Evolutionary conservation across 2,888 invertebrate genomes (phyloP).

Genomic region (Abrostola tripartita): DNA sequence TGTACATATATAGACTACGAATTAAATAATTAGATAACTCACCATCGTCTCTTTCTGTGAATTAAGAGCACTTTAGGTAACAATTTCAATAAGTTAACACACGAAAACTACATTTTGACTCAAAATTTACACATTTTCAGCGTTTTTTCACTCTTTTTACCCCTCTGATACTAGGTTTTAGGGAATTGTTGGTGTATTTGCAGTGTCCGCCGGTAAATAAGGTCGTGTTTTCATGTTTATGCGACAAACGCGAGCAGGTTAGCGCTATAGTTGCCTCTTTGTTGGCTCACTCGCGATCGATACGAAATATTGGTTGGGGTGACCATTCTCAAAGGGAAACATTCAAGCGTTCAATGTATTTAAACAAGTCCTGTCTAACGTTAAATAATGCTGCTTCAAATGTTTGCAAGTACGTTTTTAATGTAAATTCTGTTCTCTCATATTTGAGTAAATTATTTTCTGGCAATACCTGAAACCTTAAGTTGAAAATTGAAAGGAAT

Average conservation of each 20-base stretch:
- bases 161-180: conserved; percentile 33
- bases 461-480: not conserved
- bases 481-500: not conserved
- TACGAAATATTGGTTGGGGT: conserved; percentile 75
- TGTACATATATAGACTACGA: not conserved
- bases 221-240: conserved; percentile 81
- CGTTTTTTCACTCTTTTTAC: conserved; percentile 28
- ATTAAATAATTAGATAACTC: conserved; percentile 46
- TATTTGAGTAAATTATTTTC: not conserved
- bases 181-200: conserved; percentile 57
- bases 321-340: conserved; percentile 63
- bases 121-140: not conserved
- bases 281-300: conserved; percentile 79
- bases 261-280: conserved; percentile 74
- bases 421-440: not conserved
- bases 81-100: conserved; percentile 7
- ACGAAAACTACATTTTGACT: conserved; percentile 45
- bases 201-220: conserved; percentile 68
- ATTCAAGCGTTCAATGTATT: conserved; percentile 6
- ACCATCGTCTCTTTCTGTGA: conserved; percentile 53
- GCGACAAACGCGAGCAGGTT: conserved; percentile 79
- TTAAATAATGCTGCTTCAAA: not conserved
- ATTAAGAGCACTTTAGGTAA: conserved; percentile 23
- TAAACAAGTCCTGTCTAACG: not conserved
- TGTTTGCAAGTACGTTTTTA: not conserved